Evolutionary conservation across 2,797 vertebrate genomes (phyloP), one percentile per base, ranked within the genome.

Genomic region (Rhincodon typus): DNA sequence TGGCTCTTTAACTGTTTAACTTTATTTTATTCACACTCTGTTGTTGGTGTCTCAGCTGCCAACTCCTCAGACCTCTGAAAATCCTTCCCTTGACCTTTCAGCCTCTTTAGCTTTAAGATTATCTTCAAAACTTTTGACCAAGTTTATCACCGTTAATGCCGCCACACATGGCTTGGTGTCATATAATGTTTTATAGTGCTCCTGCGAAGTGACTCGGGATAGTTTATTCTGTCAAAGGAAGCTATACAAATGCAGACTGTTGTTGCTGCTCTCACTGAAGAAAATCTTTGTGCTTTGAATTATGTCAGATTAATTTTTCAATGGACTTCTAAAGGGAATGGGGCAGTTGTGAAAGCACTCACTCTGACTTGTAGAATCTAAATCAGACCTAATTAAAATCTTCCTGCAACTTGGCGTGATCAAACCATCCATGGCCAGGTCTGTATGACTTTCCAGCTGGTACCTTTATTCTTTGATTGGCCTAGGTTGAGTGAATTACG

Each of bases 381-480:
- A 94, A 21, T 1, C 94, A 74, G 27, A 77, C 42, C 69, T 30
- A 95, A 95, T 95, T 95, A 72, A 77, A 53, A 53, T 27, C 69
- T 94, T 50, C 23, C 66, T 72, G 27, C 30, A 74, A 10, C 34
- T 70, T 0, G 13, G 46, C 15, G 1, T 23, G 17, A 77, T 0
- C 27, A 42, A 94, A 1, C 42, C 70, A 53, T 46, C 69, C 42
- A 25, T 53, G 69, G 46, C 27, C 46, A 21, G 46, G 27, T 77
- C 72, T 77, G 70, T 12, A 7, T 46, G 67, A 77, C 69, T 34
- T 72, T 95, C n/a, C 70, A 57, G 27, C 94, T 17, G 13, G n/a
- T n/a, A 15, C 42, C 34, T 94, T 46, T 72, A 21, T 30, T 95
- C 50, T 95, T 95, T 77, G 70, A 95, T 95, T 95, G 70, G 46